These are phyloP conservation scores for Gastracanthus pulcherrimus DNA, from an alignment of 2,888 invertebrate genomes.

Conservation along the genomic window DNA sequence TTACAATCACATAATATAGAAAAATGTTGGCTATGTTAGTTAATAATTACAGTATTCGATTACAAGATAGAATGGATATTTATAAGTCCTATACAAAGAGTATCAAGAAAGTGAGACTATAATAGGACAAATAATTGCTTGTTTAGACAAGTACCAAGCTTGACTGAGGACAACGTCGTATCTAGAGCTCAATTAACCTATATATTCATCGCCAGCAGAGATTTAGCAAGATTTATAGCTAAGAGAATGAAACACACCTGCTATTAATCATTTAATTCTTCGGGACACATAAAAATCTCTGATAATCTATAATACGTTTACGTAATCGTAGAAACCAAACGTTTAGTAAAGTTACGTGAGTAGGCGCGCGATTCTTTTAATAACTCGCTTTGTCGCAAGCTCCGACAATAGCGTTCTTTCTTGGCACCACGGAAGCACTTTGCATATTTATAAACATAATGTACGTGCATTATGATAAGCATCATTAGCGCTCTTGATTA, in stretches of 20 bases:
- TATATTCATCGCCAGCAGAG: conserved; percentile 13
- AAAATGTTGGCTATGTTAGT: no score
- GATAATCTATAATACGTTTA: background rate
- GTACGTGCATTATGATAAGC: conserved; percentile 14
- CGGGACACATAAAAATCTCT: background rate
- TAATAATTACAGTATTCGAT: no score
- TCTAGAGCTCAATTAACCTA: conserved; percentile 49
- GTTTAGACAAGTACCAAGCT: conserved; percentile 34
- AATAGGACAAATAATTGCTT: conserved; percentile 50
- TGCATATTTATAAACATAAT: conserved; percentile 39
- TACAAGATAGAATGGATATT: no score
- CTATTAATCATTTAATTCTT: conserved; percentile 19
- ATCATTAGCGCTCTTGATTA: conserved; percentile 17
- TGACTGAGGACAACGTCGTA: conserved; percentile 22
- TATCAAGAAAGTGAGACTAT: background rate
- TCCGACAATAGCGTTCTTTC: conserved; percentile 19
- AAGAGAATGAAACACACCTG: conserved; percentile 9
- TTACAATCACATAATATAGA: no score
- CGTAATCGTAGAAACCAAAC: background rate
- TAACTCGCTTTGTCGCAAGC: conserved; percentile 22
- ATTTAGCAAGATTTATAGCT: conserved; percentile 6
- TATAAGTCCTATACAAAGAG: background rate
- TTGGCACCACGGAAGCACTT: conserved; percentile 30
- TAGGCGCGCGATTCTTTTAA: conserved; percentile 10
- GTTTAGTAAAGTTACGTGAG: background rate